These are phyloP conservation scores for Lepeophtheirus nordmannii DNA, from an alignment of 2,888 invertebrate genomes.

Conservation along the genomic window DNA sequence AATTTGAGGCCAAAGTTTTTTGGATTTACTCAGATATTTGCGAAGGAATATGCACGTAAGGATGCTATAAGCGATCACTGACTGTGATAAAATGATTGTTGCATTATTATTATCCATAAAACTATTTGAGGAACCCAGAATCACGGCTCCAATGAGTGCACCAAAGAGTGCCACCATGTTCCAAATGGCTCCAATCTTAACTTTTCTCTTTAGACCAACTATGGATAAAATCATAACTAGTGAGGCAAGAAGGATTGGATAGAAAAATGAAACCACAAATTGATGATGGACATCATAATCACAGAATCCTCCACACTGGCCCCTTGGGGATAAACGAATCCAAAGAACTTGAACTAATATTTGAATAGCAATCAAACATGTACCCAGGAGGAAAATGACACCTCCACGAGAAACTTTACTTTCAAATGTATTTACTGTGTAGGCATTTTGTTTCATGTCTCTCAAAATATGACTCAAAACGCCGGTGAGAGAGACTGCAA, in stretches of 20 bases:
- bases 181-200: not conserved
- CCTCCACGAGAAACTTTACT: not conserved
- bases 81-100: not conserved
- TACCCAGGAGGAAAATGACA: slow-evolving; percentile 1
- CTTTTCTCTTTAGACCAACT: not conserved
- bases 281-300: not conserved
- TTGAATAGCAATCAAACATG: not conserved
- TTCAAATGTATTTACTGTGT: not conserved
- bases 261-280: not conserved
- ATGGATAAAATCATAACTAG: not conserved
- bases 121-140: not conserved
- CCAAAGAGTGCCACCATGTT: not conserved
- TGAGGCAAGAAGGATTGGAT: not conserved
- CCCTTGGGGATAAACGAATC: not conserved
- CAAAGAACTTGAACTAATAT: not conserved
- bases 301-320: not conserved
- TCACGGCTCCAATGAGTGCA: not conserved
- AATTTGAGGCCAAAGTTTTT: not conserved
- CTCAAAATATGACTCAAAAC: not conserved
- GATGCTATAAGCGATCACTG: not conserved
- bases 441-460: not conserved
- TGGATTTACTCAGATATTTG: not conserved
- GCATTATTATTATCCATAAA: not conserved
- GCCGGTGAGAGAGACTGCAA: not conserved
- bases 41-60: slow-evolving; percentile 1